Percentiles rank a stretch among this genome's conserved stretches.
phyloP scores from a whole-genome alignment of 2,888 invertebrate species.

The Caenorhabditis wallacei region DNA sequence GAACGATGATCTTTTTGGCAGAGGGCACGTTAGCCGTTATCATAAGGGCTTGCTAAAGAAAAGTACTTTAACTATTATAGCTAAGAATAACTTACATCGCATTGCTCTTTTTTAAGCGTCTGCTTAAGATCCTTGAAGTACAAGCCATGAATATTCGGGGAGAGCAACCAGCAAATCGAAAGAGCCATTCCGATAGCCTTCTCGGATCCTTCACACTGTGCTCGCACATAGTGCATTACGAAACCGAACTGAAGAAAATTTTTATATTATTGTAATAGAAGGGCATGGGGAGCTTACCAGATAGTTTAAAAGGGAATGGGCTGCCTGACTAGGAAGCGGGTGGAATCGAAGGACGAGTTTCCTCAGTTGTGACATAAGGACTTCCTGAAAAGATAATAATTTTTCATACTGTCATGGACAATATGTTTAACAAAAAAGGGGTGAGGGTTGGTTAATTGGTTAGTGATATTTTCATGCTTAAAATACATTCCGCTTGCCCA shows the following conservation, averaged over 20 bases:
- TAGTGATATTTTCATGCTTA: not conserved
- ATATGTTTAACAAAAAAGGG: not conserved
- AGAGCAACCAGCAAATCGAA: constrained; percentile 97
- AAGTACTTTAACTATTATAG: too few species aligned
- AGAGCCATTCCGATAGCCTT: constrained; percentile 90
- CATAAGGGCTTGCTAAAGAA: constrained; percentile 90
- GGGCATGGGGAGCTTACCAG: constrained; percentile 86
- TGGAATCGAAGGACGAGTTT: constrained; percentile 89
- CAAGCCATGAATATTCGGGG: constrained; percentile 98
- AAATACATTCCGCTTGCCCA: not conserved
- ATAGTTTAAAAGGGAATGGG: constrained; percentile 98
- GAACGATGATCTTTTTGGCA: constrained; percentile 90
- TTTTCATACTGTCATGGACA: too few species aligned
- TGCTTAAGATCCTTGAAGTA: constrained; percentile 99
- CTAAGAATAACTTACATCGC: constrained; percentile 92
- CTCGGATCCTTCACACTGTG: constrained; percentile 96
- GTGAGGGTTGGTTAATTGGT: not conserved
- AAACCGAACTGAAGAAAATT: constrained; percentile 88
- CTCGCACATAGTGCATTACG: constrained; percentile 98
- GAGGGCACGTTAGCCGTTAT: constrained; percentile 99
- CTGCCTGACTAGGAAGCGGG: constrained; percentile 89
- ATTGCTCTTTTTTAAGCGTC: constrained; percentile 97
- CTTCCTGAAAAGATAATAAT: constrained; percentile 87
- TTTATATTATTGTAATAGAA: not conserved
- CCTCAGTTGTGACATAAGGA: constrained; percentile 94